Evolutionary conservation across 2,888 invertebrate genomes (phyloP), one percentile per base, ranked within the genome.

Genomic region (Limnephilus lunatus): DNA sequence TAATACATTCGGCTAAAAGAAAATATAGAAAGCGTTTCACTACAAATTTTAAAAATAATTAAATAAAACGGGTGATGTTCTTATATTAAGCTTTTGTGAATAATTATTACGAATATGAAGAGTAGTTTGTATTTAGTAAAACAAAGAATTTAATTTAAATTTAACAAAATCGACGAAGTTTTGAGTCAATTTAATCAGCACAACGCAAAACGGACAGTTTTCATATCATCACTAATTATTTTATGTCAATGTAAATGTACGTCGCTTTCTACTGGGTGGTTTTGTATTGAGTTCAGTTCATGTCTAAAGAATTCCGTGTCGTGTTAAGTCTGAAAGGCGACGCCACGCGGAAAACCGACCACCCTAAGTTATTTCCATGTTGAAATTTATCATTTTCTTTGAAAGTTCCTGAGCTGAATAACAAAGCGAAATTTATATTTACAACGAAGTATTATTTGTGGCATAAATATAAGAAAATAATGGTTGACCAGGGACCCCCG

Each of bases 341-440:
- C 44, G 53, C 44, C 14, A 86, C 44, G 86, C 48, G 86, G 44
- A 86, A 86, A 86, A 44, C 39, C 86, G 86, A 44, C n/a, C 14
- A 1, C 53, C 35, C 15, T 68, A 88, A 88, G 80, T 35, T 88
- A 88, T 88, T 88, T 88, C 35, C 32, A 80, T 4, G 80, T 12
- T 35, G 32, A 88, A 35, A 88, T 88, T 68, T 68, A 88, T 88
- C 25, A 80, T 88, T 88, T 53, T 88, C 88, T 80, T 88, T 80
- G 88, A 80, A 68, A 88, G 14, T 88, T 88, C 88, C 68, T 35
- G 32, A 88, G 25, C 88, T 12, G 88, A 68, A 68, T 80, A 88
- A 80, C 88, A 88, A 88, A 80, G 35, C 32, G 32, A 88, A 88
- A 88, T 80, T 88, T 80, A 88, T 88, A 68, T 53, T 80, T 88